Conservation (phyloP, 2,113 vertebrate genomes). For the Tupaia tana region DNA sequence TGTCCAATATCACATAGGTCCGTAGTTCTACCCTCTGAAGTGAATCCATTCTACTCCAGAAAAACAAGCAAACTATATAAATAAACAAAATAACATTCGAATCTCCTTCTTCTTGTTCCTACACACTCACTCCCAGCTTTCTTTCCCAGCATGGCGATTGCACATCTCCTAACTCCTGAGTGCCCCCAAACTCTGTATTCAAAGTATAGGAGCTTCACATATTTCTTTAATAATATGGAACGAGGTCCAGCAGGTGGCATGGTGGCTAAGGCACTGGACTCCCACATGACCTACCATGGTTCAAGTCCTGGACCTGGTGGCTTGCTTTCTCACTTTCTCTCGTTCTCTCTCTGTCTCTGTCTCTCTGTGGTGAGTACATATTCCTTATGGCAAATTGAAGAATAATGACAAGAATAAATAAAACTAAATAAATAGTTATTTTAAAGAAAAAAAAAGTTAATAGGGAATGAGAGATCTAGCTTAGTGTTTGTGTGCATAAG, state of each 20-base stretch:
- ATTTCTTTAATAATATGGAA: neutral
- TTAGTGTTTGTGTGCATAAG: neutral
- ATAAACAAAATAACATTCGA: neutral
- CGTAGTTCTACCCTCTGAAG: neutral
- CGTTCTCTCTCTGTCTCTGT: too few relatives aligned
- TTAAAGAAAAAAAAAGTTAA: too few relatives aligned
- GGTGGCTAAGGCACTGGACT: too few relatives aligned
- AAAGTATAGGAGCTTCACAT: neutral
- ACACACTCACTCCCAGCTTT: rapidly evolving
- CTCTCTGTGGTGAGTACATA: too few relatives aligned
- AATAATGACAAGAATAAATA: too few relatives aligned
- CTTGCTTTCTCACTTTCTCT: too few relatives aligned
- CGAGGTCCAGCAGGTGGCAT: rapidly evolving
- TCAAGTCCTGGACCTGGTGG: too few relatives aligned
- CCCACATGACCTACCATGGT: too few relatives aligned
- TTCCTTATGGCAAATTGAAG: too few relatives aligned
- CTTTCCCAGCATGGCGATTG: neutral
- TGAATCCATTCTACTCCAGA: neutral
- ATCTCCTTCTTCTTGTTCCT: neutral
- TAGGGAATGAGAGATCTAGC: rapidly evolving
- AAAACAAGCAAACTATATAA: too few relatives aligned
- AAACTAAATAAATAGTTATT: too few relatives aligned
- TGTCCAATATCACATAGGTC: neutral
- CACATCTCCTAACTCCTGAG: rapidly evolving
- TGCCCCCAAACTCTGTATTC: neutral